These are phyloP conservation scores for Gallinago stenura DNA, from an alignment of 2,797 vertebrate genomes.

Conservation along the genomic window DNA sequence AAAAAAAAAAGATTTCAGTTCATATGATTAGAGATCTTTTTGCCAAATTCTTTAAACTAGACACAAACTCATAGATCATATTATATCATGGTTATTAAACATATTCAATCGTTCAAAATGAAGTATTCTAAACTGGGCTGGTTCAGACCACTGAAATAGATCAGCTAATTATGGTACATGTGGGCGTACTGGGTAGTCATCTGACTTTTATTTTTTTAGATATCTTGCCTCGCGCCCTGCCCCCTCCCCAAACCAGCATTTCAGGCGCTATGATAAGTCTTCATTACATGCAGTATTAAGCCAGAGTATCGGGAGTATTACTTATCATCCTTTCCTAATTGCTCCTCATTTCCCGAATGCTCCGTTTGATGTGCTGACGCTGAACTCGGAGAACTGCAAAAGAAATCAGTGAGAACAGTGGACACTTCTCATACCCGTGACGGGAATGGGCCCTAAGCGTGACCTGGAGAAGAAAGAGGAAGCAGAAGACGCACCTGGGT, in stretches of 20 bases:
- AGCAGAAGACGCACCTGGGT: fast-evolving
- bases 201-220: slow-evolving; percentile 56
- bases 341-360: not conserved
- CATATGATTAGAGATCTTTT: fast-evolving
- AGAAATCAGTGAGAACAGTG: not conserved
- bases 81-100: not conserved
- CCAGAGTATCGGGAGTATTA: not conserved
- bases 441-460: fast-evolving
- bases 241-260: slow-evolving; percentile 20
- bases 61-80: not conserved
- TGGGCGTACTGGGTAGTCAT: slow-evolving; percentile 58
- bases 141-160: slow-evolving; percentile 52
- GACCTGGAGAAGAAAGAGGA: not conserved
- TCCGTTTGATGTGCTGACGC: not conserved
- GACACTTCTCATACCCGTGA: fast-evolving
- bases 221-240: not conserved
- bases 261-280: not conserved
- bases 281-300: not conserved
- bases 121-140: slow-evolving; percentile 4
- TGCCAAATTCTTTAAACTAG: not conserved
- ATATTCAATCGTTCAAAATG: not conserved
- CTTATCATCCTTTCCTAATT: not conserved
- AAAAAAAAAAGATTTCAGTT: not conserved
- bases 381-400: fast-evolving
- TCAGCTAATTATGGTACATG: slow-evolving; percentile 45